Conservation (phyloP, 2,113 vertebrate species). For the Zapornia atra region DNA sequence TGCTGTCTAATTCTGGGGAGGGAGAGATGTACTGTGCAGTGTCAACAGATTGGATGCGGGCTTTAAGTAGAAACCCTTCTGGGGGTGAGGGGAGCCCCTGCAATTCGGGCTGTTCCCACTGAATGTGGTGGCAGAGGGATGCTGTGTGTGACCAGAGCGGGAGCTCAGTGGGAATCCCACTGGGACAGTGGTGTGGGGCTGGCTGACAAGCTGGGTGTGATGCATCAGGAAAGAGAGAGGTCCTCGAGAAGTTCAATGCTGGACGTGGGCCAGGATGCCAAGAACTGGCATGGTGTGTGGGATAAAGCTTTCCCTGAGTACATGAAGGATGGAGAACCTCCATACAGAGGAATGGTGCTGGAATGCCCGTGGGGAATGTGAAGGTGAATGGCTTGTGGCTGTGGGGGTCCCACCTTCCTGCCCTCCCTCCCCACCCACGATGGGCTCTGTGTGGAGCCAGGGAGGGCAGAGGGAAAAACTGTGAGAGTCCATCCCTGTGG, state of each 20-base stretch:
- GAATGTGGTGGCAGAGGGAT: not conserved
- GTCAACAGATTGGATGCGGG: not conserved
- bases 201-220: not conserved
- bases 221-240: not conserved
- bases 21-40: not conserved
- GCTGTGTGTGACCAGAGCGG: rapidly evolving
- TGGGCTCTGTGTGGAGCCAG: not conserved
- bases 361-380: not conserved
- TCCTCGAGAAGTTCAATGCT: not conserved
- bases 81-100: not conserved
- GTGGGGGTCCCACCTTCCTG: not conserved
- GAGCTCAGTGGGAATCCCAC: not conserved
- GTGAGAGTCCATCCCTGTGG: not conserved
- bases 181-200: rapidly evolving
- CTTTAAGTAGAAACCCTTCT: not conserved
- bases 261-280: not conserved
- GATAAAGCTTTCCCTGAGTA: not conserved
- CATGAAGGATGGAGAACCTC: not conserved
- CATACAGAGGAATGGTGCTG: rapidly evolving
- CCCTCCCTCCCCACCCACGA: too few relatives aligned
- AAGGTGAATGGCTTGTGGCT: not conserved
- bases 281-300: not conserved
- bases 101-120: not conserved
- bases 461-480: not conserved
- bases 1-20: not conserved